Evolutionary conservation across 2,797 vertebrate genomes (phyloP).

Genomic region (Ctenochaetus hawaiiensis): DNA sequence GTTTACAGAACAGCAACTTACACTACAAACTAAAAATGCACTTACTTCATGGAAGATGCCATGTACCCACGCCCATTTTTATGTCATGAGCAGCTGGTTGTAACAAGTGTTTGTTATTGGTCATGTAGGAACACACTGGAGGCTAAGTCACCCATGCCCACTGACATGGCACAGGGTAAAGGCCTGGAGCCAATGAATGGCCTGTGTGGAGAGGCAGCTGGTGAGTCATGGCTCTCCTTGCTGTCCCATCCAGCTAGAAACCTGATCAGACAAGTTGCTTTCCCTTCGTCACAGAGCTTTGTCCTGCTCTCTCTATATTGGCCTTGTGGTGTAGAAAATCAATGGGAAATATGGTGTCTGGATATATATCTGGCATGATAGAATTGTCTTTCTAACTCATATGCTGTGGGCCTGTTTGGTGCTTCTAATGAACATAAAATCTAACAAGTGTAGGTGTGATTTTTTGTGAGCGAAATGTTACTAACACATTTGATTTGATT

Average conservation of each 20-base stretch:
- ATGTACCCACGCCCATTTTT: constrained; percentile 20
- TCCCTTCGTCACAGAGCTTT: constrained; percentile 18
- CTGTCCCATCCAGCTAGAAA: constrained; percentile 57
- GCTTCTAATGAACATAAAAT: constrained; percentile 21
- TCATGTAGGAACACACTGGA: constrained; percentile 84
- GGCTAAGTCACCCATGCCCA: constrained; percentile 66
- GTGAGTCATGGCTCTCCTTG: constrained; percentile 83
- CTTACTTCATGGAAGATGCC: not conserved
- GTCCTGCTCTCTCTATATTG: constrained; percentile 45
- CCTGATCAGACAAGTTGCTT: constrained; percentile 34
- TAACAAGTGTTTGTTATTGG: constrained; percentile 83
- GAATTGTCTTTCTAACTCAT: not conserved
- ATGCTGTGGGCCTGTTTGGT: constrained; percentile 6
- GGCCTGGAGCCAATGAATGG: constrained; percentile 69
- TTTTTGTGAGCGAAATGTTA: not conserved
- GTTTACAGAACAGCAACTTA: not conserved
- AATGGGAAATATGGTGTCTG: not conserved
- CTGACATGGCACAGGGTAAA: constrained; percentile 72
- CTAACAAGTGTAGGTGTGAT: not conserved
- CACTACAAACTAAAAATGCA: constrained; percentile 6
- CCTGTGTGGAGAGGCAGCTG: constrained; percentile 76
- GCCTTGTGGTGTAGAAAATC: constrained; percentile 8
- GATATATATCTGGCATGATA: constrained; percentile 8
- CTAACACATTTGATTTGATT: constrained; percentile 37
- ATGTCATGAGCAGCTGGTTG: constrained; percentile 55